Evolutionary conservation across 2,888 invertebrate species (phyloP), one percentile per base, ranked within the genome.

Genomic region (Trachelus troglodyta): DNA sequence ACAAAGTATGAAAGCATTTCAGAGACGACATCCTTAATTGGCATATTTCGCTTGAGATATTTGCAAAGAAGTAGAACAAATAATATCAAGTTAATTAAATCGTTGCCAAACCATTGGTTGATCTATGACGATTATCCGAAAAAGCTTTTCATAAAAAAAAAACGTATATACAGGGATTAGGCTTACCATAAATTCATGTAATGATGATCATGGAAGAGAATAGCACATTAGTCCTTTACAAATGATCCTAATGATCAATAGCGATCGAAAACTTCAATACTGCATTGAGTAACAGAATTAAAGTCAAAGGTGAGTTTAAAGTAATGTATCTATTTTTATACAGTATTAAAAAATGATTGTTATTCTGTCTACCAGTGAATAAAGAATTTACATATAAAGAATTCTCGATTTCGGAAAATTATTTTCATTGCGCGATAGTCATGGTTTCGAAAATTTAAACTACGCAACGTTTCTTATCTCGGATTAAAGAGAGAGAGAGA

Each of bases 401-500:
- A 15, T 23, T 56, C 9, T 6, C 23, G 40, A 23, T 9, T 56
- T 56, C 2, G 9, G 0, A 56, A 56, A 23, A 23, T 0, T 23
- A 56, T 56, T 56, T 23, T 56, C 23, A 23, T 56, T 56, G 40
- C 23, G 2, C 40, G 40, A 56, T 56, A 56, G 15, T 6, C 15
- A 23, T 56, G 40, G 6, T 23, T 56, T 23, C 23, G 9, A 9
- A 9, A 56, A 56, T 2, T 23, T 56, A 56, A 23, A 56, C 40
- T 6, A 2, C 23, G 40, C 9, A 56, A 6, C 6, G 9, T 23
- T 56, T 56, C 23, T 56, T 56, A 15, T 56, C 6, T 23, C 2
- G 2, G 23, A 56, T 56, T 1, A 34, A 68, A 69, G 23, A 73
- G 68, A 76, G 76, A 78, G 40, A 75, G 76, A 77, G 76, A 71